Percentiles rank a stretch among this genome's conserved stretches.
phyloP scores from a whole-genome alignment of 1,140 invertebrate species.

The Anastatus disparis region DNA sequence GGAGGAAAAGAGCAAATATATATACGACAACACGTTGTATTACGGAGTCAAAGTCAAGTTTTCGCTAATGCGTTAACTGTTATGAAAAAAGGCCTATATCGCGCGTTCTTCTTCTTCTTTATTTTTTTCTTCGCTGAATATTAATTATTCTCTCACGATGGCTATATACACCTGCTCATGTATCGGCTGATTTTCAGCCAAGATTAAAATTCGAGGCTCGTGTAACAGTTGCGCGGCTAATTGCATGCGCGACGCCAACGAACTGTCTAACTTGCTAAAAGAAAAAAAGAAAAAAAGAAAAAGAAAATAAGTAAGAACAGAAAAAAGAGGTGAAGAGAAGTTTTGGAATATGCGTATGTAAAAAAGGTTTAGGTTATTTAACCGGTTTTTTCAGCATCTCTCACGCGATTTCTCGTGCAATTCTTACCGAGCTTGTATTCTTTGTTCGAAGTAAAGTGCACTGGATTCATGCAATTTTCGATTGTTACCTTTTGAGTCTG shows the following conservation, averaged over 20 bases:
- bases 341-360: too few relatives aligned
- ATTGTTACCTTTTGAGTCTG: too few relatives aligned
- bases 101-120: conserved; percentile 43
- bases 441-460: too few relatives aligned
- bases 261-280: conserved; percentile 26
- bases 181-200: conserved; percentile 42
- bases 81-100: conserved; percentile 41
- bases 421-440: too few relatives aligned
- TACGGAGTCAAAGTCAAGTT: conserved; percentile 40
- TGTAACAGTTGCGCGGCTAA: conserved; percentile 50
- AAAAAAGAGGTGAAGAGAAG: neutral
- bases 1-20: too few relatives aligned
- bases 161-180: conserved; percentile 45
- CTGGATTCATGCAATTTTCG: too few relatives aligned
- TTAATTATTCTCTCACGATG: conserved; percentile 54
- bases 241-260: conserved; percentile 37
- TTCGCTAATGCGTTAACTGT: conserved; percentile 56
- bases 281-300: neutral
- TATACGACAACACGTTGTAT: neutral
- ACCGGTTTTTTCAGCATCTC: too few relatives aligned
- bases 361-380: too few relatives aligned
- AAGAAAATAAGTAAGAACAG: neutral
- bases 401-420: too few relatives aligned
- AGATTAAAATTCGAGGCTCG: conserved; percentile 37
- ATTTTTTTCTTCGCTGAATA: conserved; percentile 56